These are phyloP conservation scores for Gastracanthus pulcherrimus DNA, from an alignment of 2,888 invertebrate species.

Conservation along the genomic window DNA sequence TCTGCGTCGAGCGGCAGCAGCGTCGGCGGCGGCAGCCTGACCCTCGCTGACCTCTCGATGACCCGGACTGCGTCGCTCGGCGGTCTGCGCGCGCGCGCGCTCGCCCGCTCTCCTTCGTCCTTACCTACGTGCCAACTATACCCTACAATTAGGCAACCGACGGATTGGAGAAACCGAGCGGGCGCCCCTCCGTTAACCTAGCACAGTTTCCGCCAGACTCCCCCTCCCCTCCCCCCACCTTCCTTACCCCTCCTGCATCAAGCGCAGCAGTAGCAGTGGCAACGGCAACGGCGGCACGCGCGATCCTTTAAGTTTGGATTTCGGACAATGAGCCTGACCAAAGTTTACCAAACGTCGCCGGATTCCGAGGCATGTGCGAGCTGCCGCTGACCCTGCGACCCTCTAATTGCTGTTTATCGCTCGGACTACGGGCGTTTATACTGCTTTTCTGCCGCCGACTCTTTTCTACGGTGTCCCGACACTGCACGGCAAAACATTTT, in stretches of 20 bases:
- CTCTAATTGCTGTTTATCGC: slow-evolving; percentile 44
- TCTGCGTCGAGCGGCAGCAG: slow-evolving; percentile 21
- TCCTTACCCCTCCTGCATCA: not conserved
- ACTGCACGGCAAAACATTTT: too few species aligned
- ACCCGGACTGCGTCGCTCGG: slow-evolving; percentile 40
- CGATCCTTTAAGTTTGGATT: slow-evolving; percentile 43
- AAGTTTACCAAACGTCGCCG: slow-evolving; percentile 42
- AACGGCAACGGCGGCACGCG: not conserved
- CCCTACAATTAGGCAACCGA: slow-evolving; percentile 52
- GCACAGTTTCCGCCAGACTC: not conserved
- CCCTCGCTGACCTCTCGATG: slow-evolving; percentile 56
- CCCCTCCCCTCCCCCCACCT: not conserved
- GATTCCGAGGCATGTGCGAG: not conserved
- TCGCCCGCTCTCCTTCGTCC: slow-evolving; percentile 25
- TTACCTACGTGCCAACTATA: slow-evolving; percentile 55
- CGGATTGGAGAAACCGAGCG: slow-evolving; percentile 13
- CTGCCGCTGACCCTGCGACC: not conserved
- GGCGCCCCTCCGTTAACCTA: not conserved
- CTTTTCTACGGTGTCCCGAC: too few species aligned
- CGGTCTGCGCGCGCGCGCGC: slow-evolving; percentile 30
- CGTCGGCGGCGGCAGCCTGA: slow-evolving; percentile 33
- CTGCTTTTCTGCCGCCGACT: not conserved
- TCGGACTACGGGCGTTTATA: not conserved
- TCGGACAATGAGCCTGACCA: slow-evolving; percentile 32
- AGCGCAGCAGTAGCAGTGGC: not conserved